Evolutionary conservation across 2,797 vertebrate genomes (phyloP), one percentile per base, ranked within the genome.

Genomic region (Sternotherus odoratus): DNA sequence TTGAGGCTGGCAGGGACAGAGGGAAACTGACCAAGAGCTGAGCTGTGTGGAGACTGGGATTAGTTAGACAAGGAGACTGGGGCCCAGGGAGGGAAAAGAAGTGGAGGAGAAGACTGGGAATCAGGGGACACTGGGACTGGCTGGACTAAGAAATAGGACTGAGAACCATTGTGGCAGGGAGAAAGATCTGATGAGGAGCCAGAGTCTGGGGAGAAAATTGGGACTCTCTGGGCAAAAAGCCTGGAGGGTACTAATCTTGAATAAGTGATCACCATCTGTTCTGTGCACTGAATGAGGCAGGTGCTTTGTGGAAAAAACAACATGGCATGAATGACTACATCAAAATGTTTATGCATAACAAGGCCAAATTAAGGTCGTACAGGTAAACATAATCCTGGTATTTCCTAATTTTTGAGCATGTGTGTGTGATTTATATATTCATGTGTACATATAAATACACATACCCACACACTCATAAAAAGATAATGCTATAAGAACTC

Each of bases 1-100:
- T 33, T 33, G n/a, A 79, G 36, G 8, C 0, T 23, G 11, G 23
- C 69, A 72, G 23, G 23, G 39, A 30, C 33, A 66, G 63, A 36
- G 60, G n/a, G 23, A 43, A 72, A 24, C 21, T 12, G 69, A 43
- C 36, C 36, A 39, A 5, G 39, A 43, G 21, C 8, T 72, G 36
- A 72, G 21, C 4, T 26, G 5, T 5, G 69, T 11, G 36, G 23
- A 12, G 66, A 36, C 36, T 12, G 66, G 57, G 57, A 60, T 28
- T 60, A 33, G 57, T 3, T 60, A 13, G 30, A 3, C 56, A 60
- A 60, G 57, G 12, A 63, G 6, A n/a, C 30, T 33, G 30, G 57
- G 57, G 16, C 30, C 30, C 30, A 16, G 15, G 30, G 6, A 63
- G n/a, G 57, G 28, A 63, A 63, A 33, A n/a, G 30, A 30, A 16